Percentiles rank a stretch among this genome's conserved stretches.
Conservation (phyloP, 37 sponge, comb jelly and placozoan species). For the Spongilla lacustris region DNA sequence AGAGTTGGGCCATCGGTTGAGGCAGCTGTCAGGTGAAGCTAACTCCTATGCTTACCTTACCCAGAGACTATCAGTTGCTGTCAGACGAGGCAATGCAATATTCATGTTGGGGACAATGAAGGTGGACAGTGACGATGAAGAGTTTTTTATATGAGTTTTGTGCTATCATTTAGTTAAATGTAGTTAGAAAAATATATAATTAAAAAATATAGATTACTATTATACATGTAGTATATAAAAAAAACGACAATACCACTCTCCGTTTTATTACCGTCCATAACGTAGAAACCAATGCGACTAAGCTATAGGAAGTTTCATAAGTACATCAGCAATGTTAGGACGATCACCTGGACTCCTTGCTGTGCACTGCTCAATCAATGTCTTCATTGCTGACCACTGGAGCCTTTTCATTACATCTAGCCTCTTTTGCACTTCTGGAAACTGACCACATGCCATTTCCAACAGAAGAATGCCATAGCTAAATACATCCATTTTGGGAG, state of each 20-base stretch:
- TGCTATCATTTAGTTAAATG: not conserved
- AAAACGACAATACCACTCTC: not conserved
- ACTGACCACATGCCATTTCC: conserved; percentile 34
- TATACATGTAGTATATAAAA: not conserved
- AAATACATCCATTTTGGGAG: conserved; percentile 64
- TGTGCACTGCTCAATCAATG: not conserved
- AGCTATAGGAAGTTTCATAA: conserved; percentile 1
- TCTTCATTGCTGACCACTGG: not conserved
- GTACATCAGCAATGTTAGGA: conserved; percentile 5
- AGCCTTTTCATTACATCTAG: not conserved
- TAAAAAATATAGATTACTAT: not conserved
- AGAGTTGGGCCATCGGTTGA: too few species aligned
- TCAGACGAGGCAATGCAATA: too few species aligned
- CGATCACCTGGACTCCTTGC: not conserved
- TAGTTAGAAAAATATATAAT: not conserved
- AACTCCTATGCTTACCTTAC: too few species aligned
- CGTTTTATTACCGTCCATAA: conserved; percentile 77
- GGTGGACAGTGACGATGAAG: too few species aligned
- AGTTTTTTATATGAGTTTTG: too few species aligned
- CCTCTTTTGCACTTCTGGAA: conserved; percentile 37
- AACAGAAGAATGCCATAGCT: conserved; percentile 66
- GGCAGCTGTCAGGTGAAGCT: too few species aligned
- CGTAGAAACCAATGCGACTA: not conserved
- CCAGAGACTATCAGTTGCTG: too few species aligned
- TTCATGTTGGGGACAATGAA: too few species aligned